Evolutionary conservation across 2,797 vertebrate genomes (phyloP), one percentile per base, ranked within the genome.

Genomic region (Macropodus opercularis): DNA sequence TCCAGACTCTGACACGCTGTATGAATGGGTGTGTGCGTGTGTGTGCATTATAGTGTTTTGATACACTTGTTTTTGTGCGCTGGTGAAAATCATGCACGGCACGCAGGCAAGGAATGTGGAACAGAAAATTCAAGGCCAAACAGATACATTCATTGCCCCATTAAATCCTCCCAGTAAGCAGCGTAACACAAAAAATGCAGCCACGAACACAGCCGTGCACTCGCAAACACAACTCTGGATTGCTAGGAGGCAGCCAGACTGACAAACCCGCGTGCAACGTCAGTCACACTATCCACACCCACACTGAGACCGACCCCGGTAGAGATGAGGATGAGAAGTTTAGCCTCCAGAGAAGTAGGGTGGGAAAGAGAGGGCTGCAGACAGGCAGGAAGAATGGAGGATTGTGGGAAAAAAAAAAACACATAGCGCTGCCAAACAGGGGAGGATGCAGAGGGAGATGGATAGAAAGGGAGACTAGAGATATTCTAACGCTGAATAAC

Each of bases 121-220:
- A 63, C 22, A 51, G 53, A 53, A 50, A 59, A 69, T 48, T 63
- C 64, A 81, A 73, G 75, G 72, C 64, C 72, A 68, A 76, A 62
- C 38, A 73, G 17, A 74, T 50, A 65, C 29, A 29, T 65, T 22
- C 61, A 55, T 26, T 3, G 8, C 31, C 47, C 27, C 18, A 40
- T 50, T 27, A 17, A n/a, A 34, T 21, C 42, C 34, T 58, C 32
- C 31, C 22, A 32, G 26, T 48, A 58, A 75, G 65, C 54, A 57
- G 29, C 19, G 53, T 38, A 29, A 19, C 27, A n/a, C 17, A 26
- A 38, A n/a, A 23, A 18, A 14, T 8, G 29, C 24, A 29, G 22
- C 23, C 14, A 35, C n/a, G 6, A 35, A 15, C 35, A 54, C 42
- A 48, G 26, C 56, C 24, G 48, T 29, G 59, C 42, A 51, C 36